Base-by-base conservation (phyloP, 2,113 vertebrate species). In the Ahaetulla prasina region DNA sequence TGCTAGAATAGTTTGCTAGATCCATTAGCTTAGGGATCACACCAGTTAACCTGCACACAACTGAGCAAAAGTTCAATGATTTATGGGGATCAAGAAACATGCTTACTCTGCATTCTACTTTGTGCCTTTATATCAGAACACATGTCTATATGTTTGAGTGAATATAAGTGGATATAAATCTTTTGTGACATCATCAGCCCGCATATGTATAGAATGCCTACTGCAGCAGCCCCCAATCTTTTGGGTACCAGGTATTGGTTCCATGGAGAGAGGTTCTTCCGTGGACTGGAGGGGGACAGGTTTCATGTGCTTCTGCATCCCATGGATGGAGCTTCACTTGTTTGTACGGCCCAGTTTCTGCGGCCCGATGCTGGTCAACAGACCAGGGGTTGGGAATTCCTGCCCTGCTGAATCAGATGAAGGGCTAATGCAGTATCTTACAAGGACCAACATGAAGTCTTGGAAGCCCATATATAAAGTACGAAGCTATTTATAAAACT, bases 1-100 rank as follows among this genome's bases (percentile, higher is more conserved):
- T 97, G 96, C 96, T 96, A 96, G 94, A 95, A 94, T 54, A 96
- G 96, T 97, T 97, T 97, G 96, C 95, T 96, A 96, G 93, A 91
- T 97, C 95, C 94, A 93, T 97, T 96, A 96, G 91, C 95, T 85
- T 96, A 43, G 0, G 86, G 96, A 90, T 91, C 90, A 97, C 95
- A 94, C 92, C 87, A 94, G 94, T 97, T 97, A 97, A 96, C 25
- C 97, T 93, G n/a, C 4, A 97, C 97, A 96, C 92, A 94, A 55
- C 95, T 96, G 91, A 97, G 94, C 49, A 96, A 85, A 43, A 95
- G 95, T 97, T 54, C 94, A 97, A 95, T 57, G 96, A 52, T 57
- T 57, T 16, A 89, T 30, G 6, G 12, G 23, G 27, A 49, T 47
- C 27, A n/a, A 30, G 23, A 50, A 49, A 18, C 8, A 1, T 23